phyloP scores from a whole-genome alignment of 92 coral and sea anemone species.

The Epizoanthus rinbou region DNA sequence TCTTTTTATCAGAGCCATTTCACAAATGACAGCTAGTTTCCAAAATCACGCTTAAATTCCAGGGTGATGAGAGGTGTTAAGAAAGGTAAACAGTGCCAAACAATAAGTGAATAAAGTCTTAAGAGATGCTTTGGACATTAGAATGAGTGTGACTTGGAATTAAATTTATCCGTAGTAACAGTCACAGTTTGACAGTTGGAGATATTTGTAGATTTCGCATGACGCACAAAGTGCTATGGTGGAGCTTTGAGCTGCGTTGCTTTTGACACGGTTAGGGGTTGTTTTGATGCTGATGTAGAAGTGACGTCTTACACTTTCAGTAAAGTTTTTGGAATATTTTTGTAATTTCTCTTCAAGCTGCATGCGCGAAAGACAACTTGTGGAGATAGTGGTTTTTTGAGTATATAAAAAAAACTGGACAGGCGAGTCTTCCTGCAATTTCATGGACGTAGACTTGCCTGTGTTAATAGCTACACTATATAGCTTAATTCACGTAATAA shows the following conservation, averaged over 20 bases:
- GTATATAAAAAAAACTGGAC: no score
- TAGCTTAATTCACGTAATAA: no score
- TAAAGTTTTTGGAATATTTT: background rate
- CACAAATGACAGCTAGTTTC: conserved; percentile 13
- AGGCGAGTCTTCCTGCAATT: no score
- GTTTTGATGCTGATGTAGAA: background rate
- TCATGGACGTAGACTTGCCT: no score
- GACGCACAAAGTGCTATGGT: conserved; percentile 6
- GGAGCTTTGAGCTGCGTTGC: background rate
- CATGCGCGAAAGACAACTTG: no score
- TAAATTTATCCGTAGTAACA: conserved; percentile 29
- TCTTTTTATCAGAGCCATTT: background rate
- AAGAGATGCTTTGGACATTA: background rate
- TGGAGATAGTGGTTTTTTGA: no score
- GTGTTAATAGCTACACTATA: no score
- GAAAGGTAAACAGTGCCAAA: conserved; percentile 16
- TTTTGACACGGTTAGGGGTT: conserved; percentile 5
- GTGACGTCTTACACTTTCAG: background rate
- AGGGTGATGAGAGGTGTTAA: conserved; percentile 27
- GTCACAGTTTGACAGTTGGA: conserved; percentile 25
- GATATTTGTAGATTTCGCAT: conserved; percentile 21
- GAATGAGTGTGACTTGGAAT: conserved; percentile 8
- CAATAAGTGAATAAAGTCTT: conserved; percentile 2
- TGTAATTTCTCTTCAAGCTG: background rate
- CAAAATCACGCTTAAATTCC: conserved; percentile 6